Evolutionary conservation across 2,888 invertebrate species (phyloP), one percentile per base, ranked within the genome.

Genomic region (Noctua pronuba): DNA sequence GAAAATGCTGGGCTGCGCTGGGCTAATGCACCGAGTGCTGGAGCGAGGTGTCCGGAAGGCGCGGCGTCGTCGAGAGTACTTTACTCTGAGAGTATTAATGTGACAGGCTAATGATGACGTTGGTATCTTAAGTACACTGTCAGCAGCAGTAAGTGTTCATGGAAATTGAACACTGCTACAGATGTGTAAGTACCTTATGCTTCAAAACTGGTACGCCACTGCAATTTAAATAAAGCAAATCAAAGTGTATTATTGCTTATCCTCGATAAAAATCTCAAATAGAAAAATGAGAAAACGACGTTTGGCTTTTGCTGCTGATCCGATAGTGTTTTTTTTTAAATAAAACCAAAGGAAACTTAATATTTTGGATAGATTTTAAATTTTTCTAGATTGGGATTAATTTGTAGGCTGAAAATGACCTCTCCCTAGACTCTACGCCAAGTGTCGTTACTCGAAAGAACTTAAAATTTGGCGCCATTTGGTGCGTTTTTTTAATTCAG

Each of bases 11-110:
- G 28, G 72, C 46, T 68, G n/a, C 65, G 66, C 75, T 65, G 71
- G n/a, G 68, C 85, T 85, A 73, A 84, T 82, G 84, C 69, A 52
- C 38, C 70, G 77, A 75, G 88, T 73, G 75, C 67, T 66, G 64
- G 72, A 78, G 64, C 64, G 79, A 81, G 77, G 75, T 82, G 77
- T 80, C 74, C 73, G 84, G 73, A 71, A 79, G 70, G 52, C 71
- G 77, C 21, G 16, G 10, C 21, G n/a, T 64, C 71, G 65, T 24
- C 65, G 75, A 65, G 70, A 75, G 65, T 69, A 58, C 71, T 80
- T 44, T 46, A 13, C 38, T 68, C 52, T 66, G 35, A 38, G 49
- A 64, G 83, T 85, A 85, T 73, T 55, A 64, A 83, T 77, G 13
- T 66, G 67, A 82, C 77, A 58, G 31, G 44, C 41, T 76, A 28